Conservation (phyloP, 2,888 invertebrate species). For the Xestia xanthographa region DNA sequence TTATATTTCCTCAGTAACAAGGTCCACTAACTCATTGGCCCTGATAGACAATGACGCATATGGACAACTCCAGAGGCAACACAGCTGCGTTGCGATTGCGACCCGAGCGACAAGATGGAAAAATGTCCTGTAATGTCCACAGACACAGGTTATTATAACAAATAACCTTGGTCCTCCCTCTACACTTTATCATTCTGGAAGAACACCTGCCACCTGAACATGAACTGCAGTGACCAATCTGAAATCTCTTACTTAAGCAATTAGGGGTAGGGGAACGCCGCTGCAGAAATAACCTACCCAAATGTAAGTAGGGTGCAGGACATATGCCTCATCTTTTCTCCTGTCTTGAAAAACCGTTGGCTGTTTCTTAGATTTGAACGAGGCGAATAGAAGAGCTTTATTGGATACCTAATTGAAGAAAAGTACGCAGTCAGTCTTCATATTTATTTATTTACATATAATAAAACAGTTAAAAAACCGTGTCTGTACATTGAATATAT, state of each 20-base stretch:
- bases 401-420: too few relatives aligned
- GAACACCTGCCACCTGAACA: neutral
- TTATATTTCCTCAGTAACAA: neutral
- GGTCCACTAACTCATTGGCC: neutral
- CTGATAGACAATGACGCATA: neutral
- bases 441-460: too few relatives aligned
- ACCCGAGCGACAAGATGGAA: neutral
- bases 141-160: neutral
- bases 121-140: too few relatives aligned
- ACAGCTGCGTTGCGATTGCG: neutral
- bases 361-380: too few relatives aligned
- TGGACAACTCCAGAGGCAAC: neutral
- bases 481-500: too few relatives aligned
- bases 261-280: neutral
- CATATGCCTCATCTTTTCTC: too few relatives aligned
- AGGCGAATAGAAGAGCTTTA: too few relatives aligned
- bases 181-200: neutral
- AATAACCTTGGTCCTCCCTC: neutral
- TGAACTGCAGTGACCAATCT: too few relatives aligned
- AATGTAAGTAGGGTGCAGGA: too few relatives aligned
- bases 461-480: too few relatives aligned
- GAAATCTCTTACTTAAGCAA: neutral
- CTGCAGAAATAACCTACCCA: neutral
- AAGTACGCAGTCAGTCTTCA: too few relatives aligned
- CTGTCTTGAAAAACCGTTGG: too few relatives aligned